Evolutionary conservation across 1,140 invertebrate genomes (phyloP).

Genomic region (Leptestheria dahalacensis): DNA sequence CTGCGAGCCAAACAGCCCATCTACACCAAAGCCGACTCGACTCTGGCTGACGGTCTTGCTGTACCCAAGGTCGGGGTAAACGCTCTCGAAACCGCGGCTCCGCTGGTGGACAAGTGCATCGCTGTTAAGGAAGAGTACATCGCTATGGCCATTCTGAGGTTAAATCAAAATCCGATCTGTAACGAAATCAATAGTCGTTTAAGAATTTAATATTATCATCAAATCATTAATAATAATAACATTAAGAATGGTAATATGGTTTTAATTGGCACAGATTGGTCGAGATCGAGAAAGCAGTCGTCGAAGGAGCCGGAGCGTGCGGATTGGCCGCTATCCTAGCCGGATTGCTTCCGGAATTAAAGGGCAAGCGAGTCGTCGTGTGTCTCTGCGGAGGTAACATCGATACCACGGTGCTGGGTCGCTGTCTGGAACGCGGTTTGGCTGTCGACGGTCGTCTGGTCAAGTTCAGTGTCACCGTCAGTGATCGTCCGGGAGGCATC

Average conservation of each 20-base stretch:
- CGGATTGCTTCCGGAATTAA: constrained; percentile 63
- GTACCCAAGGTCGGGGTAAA: constrained; percentile 81
- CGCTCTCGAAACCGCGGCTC: constrained; percentile 58
- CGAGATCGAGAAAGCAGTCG: constrained; percentile 81
- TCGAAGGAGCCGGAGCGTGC: constrained; percentile 79
- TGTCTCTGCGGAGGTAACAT: constrained; percentile 83
- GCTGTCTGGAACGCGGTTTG: constrained; percentile 74
- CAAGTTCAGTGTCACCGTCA: constrained; percentile 71
- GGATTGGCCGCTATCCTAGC: constrained; percentile 73
- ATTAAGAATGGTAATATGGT: no score
- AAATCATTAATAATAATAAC: no score
- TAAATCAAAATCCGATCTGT: no score
- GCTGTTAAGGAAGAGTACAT: constrained; percentile 71
- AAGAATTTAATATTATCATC: no score
- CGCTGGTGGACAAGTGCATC: constrained; percentile 66
- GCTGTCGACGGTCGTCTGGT: constrained; percentile 73
- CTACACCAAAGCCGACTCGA: constrained; percentile 49
- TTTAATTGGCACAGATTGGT: constrained; percentile 36
- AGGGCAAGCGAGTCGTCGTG: constrained; percentile 71
- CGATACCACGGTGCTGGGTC: constrained; percentile 73
- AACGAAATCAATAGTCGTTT: no score
- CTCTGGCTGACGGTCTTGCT: constrained; percentile 78
- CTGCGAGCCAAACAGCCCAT: constrained; percentile 52
- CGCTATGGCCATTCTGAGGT: constrained; percentile 66
- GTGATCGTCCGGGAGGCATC: constrained; percentile 72